Evolutionary conservation across 2,113 vertebrate species (phyloP).

Genomic region (Psephotus haematonotus): DNA sequence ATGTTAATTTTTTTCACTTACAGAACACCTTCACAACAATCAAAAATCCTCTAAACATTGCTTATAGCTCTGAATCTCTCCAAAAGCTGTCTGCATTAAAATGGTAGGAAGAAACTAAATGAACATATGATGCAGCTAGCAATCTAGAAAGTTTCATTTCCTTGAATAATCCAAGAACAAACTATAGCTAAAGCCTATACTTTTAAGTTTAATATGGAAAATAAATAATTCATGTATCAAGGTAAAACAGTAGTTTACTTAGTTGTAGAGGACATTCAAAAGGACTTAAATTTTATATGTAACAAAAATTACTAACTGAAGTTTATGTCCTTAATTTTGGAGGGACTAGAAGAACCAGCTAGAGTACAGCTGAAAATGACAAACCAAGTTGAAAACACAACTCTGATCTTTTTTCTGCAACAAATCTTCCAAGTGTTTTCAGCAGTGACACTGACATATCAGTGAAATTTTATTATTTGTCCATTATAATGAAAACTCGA

Average conservation of each 20-base stretch:
- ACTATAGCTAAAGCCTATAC: neutral
- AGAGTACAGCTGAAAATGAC: neutral
- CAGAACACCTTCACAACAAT: neutral
- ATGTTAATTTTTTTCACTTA: neutral
- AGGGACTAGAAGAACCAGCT: neutral
- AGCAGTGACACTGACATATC: neutral
- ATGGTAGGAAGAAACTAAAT: neutral
- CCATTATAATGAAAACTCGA: neutral
- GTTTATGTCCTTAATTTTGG: neutral
- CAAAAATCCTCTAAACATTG: neutral
- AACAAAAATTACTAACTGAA: neutral
- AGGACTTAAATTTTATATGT: neutral
- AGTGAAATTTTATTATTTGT: neutral
- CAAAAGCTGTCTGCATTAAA: neutral
- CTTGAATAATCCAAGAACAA: neutral
- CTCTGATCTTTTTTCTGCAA: neutral
- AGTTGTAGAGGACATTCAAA: neutral
- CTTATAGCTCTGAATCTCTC: neutral
- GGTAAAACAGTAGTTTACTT: neutral
- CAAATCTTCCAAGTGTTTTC: neutral
- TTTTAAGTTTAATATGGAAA: neutral
- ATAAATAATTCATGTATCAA: neutral
- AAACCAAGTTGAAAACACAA: neutral
- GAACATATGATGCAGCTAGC: neutral
- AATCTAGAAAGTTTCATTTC: neutral